Conservation (phyloP, 2,113 vertebrate genomes). For the Atherinomorus stipes region DNA sequence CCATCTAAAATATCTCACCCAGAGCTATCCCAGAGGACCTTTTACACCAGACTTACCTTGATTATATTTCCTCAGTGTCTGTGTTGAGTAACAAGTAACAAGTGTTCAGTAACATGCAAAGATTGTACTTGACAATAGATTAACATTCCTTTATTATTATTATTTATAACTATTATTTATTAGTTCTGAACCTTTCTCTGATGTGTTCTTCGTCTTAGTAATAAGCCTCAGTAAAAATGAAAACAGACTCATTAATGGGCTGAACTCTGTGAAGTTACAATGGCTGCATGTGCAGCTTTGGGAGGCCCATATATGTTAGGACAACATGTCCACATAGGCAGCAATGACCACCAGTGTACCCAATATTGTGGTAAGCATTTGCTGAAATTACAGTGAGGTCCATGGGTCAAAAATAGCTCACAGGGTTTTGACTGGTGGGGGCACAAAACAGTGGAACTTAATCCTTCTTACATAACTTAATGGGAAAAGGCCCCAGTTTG, state of each 20-base stretch:
- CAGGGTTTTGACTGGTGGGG: slow-evolving; percentile 66
- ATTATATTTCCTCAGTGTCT: no score
- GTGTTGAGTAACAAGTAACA: no score
- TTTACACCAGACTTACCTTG: no score
- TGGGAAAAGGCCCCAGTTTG: slow-evolving; percentile 35
- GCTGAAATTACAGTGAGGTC: slow-evolving; percentile 69
- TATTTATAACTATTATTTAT: no score
- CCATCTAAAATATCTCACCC: background rate
- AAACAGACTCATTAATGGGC: slow-evolving; percentile 3
- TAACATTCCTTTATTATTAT: background rate
- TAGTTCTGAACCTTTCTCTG: background rate
- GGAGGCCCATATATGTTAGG: slow-evolving; percentile 37
- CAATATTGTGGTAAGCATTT: slow-evolving; percentile 47
- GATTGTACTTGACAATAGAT: background rate
- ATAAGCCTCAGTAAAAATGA: slow-evolving; percentile 7
- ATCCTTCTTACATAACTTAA: slow-evolving; percentile 75
- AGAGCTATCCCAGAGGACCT: no score
- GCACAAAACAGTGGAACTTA: slow-evolving; percentile 61
- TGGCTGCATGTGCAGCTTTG: slow-evolving; percentile 13
- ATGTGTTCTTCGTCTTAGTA: background rate
- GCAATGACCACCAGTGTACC: slow-evolving; percentile 32
- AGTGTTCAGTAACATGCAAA: background rate
- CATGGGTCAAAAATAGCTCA: slow-evolving; percentile 72
- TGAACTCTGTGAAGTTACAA: slow-evolving; percentile 2
- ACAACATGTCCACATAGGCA: slow-evolving; percentile 34